A percentile compares a stretch with the other conserved stretches of the same genome.
Evolutionary conservation across 2,888 invertebrate genomes (phyloP).

Genomic region (Schizotus pectinicornis): DNA sequence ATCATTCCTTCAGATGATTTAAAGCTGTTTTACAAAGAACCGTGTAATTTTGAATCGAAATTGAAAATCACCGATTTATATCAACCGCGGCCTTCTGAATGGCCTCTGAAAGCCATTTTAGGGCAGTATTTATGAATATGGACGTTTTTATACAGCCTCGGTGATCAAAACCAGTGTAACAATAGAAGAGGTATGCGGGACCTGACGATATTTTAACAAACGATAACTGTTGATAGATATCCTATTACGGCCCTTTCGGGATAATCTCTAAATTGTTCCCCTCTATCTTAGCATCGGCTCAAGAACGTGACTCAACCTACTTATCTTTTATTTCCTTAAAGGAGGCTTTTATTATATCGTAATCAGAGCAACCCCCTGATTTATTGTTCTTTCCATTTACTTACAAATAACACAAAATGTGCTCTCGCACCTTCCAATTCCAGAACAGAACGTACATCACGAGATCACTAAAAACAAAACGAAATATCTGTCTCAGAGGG

Average conservation of each 20-base stretch:
- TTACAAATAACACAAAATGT: conserved; percentile 9
- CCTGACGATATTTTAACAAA: conserved; percentile 27
- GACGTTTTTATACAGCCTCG: conserved; percentile 19
- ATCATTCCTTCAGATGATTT: conserved; percentile 26
- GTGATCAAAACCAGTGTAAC: conserved; percentile 25
- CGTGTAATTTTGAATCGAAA: conserved; percentile 29
- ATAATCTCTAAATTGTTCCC: conserved; percentile 30
- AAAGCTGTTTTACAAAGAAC: conserved; percentile 27
- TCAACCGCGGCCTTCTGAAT: conserved; percentile 23
- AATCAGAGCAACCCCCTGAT: conserved; percentile 16
- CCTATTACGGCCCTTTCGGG: conserved; percentile 28
- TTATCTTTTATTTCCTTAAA: conserved; percentile 27
- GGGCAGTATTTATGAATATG: conserved; percentile 31
- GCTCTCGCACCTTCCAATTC: background rate
- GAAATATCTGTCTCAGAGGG: conserved; percentile 4
- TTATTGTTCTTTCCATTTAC: conserved; percentile 21
- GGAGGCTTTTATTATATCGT: conserved; percentile 25
- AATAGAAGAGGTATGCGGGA: conserved; percentile 29
- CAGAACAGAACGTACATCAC: too few species aligned
- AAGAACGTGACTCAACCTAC: conserved; percentile 26
- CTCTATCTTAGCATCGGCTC: conserved; percentile 28
- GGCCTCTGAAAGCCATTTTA: conserved; percentile 27
- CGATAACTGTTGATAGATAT: conserved; percentile 32
- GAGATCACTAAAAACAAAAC: background rate
- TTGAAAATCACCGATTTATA: conserved; percentile 33